Base-by-base conservation (phyloP, 2,888 invertebrate species). In the Pecten maximus region DNA sequence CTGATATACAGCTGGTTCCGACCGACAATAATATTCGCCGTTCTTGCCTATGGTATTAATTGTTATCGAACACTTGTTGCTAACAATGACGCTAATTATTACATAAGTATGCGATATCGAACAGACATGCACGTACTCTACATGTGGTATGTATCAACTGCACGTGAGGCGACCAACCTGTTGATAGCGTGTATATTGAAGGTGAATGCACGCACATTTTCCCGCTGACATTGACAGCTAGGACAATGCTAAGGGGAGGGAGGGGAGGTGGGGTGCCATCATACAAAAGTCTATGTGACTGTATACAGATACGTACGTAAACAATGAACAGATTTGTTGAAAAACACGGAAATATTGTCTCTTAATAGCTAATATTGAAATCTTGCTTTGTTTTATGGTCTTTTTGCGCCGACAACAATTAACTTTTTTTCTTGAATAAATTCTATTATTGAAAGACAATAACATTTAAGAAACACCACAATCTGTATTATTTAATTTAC, bases 91-190 rank as follows among this genome's bases (percentile, higher is more conserved):
- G 74, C 35, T 74, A 74, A 74, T 74, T 74, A 74, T 74, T 74
- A 74, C 74, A 74, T 74, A 74, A 74, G 74, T 74, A 74, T 74
- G 74, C 28, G 74, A 74, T 74, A 15, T 23, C 15, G 10, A 35
- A 74, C 35, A 74, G 74, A 74, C 74, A 74, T 74, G 74, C 28
- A 74, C 74, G 74, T 35, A 74, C 74, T 74, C 35, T 74, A 28
- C 74, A 74, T 74, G 74, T 74, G 74, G 74, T 74, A 74, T 35
- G 16, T 74, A 74, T 74, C 74, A 74, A 74, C 2, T 35, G 74
- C 74, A 74, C 74, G 35, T 74, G 74, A 28, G 74, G 23, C 10
- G 74, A 35, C 28, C 74, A 74, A 74, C 74, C 74, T 74, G 60
- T 28, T 74, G 60, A 74, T 74, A 19, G 28, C 6, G n/a, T 74